These are phyloP conservation scores for Blennius ocellaris DNA, from an alignment of 2,113 vertebrate species.

Conservation along the genomic window DNA sequence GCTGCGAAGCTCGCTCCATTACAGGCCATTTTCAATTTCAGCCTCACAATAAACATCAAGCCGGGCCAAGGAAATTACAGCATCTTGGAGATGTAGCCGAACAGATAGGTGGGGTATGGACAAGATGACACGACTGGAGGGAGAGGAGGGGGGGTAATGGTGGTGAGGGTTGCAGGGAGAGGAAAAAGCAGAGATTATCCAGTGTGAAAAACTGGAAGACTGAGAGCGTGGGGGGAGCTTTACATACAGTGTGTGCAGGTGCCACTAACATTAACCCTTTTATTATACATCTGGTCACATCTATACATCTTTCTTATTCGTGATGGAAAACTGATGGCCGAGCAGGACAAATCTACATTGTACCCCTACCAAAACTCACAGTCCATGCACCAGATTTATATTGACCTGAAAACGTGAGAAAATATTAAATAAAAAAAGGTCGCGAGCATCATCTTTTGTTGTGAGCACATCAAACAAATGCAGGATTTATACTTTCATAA, in stretches of 20 bases:
- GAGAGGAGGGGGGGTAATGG: slow-evolving; percentile 80
- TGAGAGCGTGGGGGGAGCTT: neutral
- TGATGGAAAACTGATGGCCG: too few relatives aligned
- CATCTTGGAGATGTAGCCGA: slow-evolving; percentile 99
- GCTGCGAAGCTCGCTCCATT: slow-evolving; percentile 98
- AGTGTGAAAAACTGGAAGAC: slow-evolving; percentile 45
- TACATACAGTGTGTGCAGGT: neutral
- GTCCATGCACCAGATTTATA: too few relatives aligned
- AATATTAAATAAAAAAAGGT: too few relatives aligned
- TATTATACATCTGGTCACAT: too few relatives aligned
- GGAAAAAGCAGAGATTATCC: slow-evolving; percentile 58
- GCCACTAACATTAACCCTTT: neutral
- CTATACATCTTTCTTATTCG: too few relatives aligned
- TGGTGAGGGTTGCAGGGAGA: slow-evolving; percentile 27
- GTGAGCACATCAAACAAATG: too few relatives aligned
- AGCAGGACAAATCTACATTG: too few relatives aligned
- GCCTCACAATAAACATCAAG: slow-evolving; percentile 99
- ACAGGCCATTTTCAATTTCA: slow-evolving; percentile 99
- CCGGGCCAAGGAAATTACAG: slow-evolving; percentile 99
- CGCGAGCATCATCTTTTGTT: too few relatives aligned
- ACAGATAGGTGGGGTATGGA: slow-evolving; percentile 96
- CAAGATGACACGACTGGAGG: slow-evolving; percentile 96
- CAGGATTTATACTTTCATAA: too few relatives aligned
- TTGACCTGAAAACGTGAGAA: too few relatives aligned
- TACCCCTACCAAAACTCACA: too few relatives aligned